These are phyloP conservation scores for Malurus alboscapulatus DNA, from an alignment of 2,113 vertebrate species.

Conservation along the genomic window DNA sequence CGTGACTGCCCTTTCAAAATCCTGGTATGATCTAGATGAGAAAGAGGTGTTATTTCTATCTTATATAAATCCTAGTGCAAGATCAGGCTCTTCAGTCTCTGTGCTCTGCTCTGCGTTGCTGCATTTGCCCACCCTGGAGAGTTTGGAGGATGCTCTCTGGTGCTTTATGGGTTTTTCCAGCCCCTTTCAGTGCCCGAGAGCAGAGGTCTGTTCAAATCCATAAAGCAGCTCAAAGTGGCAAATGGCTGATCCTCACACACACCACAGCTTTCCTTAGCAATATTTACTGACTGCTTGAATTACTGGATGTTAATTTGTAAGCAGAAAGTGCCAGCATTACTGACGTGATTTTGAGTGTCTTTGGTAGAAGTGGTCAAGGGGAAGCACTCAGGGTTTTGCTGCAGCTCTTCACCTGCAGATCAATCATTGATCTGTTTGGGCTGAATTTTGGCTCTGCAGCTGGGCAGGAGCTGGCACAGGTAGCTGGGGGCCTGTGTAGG, in stretches of 20 bases:
- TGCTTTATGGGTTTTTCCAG: background rate
- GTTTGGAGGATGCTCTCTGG: background rate
- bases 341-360: background rate
- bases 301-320: background rate
- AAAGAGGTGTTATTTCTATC: slow-evolving; percentile 57
- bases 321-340: background rate
- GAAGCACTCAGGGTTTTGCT: background rate
- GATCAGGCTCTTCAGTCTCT: background rate
- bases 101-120: rapidly evolving
- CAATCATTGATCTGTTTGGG: background rate
- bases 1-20: slow-evolving; percentile 62
- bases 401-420: background rate
- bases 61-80: background rate
- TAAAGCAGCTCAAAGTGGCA: background rate
- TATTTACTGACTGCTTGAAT: background rate
- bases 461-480: background rate
- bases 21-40: slow-evolving; percentile 62
- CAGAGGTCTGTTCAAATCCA: background rate
- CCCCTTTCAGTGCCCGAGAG: background rate
- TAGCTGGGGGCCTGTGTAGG: background rate
- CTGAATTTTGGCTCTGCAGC: background rate
- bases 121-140: background rate
- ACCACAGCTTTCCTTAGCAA: background rate
- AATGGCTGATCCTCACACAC: background rate
- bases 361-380: background rate